These are phyloP conservation scores for Caenorhabditis imperialis DNA, from an alignment of 2,888 invertebrate species.

Conservation along the genomic window DNA sequence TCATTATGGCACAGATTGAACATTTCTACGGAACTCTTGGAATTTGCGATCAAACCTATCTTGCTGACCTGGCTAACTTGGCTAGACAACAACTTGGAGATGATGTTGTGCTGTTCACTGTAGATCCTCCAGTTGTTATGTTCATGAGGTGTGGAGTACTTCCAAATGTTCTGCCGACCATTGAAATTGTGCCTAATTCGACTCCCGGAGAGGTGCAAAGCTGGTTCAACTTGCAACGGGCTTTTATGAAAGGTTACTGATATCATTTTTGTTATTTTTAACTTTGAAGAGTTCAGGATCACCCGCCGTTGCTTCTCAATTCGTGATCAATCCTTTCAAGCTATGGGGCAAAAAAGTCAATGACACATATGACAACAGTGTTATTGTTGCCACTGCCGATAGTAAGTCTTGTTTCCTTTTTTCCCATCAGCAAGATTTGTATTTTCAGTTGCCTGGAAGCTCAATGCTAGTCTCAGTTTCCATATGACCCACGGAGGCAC, in stretches of 20 bases:
- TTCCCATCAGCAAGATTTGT: no score
- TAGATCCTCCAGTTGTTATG: conserved; percentile 26
- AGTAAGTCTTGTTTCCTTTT: conserved; percentile 12
- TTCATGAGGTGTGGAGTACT: conserved; percentile 31
- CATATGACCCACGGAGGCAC: conserved; percentile 73
- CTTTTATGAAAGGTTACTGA: conserved; percentile 18
- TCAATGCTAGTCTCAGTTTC: conserved; percentile 56
- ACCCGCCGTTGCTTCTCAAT: conserved; percentile 42
- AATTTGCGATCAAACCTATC: conserved; percentile 85
- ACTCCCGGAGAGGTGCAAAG: conserved; percentile 12
- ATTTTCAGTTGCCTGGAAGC: conserved; percentile 20
- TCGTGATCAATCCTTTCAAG: conserved; percentile 32
- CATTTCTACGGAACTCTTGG: conserved; percentile 83
- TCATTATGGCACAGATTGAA: conserved; percentile 79
- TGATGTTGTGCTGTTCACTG: conserved; percentile 85
- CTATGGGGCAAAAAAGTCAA: conserved; percentile 37
- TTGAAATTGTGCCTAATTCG: conserved; percentile 28
- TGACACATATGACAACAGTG: conserved; percentile 9
- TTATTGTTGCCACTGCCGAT: conserved; percentile 32
- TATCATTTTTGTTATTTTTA: not conserved
- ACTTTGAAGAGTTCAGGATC: conserved; percentile 10
- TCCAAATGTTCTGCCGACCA: conserved; percentile 20
- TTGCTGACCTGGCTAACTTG: conserved; percentile 83
- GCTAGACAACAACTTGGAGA: conserved; percentile 82
- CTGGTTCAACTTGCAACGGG: conserved; percentile 35